Evolutionary conservation across 2,888 invertebrate species (phyloP), one percentile per base, ranked within the genome.

Genomic region (Ceramica pisi): DNA sequence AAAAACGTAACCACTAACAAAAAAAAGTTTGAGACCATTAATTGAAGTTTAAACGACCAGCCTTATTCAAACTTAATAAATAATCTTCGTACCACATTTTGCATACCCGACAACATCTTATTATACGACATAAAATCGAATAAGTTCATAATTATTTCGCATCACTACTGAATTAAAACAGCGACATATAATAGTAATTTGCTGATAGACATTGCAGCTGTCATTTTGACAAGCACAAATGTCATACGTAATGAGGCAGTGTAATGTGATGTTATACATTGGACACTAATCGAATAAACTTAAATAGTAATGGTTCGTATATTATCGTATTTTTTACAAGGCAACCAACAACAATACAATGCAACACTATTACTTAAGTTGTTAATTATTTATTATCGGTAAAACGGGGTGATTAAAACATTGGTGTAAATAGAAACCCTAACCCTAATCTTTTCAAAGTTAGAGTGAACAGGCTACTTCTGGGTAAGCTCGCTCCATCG

Each of bases 171-270:
- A 50, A 83, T 74, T 75, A 68, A 71, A 61, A 56, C 21, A 64
- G 59, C 35, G 19, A 65, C 63, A 75, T 68, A 60, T 68, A 38
- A 62, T 67, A 46, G 66, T 67, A 78, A 84, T 80, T 80, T 62
- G 55, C 59, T 66, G 59, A 71, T 78, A 48, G 78, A 61, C 63
- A 78, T 61, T 67, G 74, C 90, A 90, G 83, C 88, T 90, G 90
- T 89, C 87, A 89, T 68, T 71, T 62, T 88, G 87, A 89, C 88
- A 86, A 82, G 65, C 67, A 88, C 78, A 88, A 72, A 91, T 90
- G 88, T 84, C 88, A 87, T 76, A 76, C 26, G 75, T 87, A 87
- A 83, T 88, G 67, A 74, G 75, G 59, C 61, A 77, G 73, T 73
- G 71, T 78, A 86, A 85, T 82, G 81, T 83, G 74, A 87, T 90